These are phyloP conservation scores for Sebastes schlegelii DNA, from an alignment of 2,113 vertebrate species.

Conservation along the genomic window DNA sequence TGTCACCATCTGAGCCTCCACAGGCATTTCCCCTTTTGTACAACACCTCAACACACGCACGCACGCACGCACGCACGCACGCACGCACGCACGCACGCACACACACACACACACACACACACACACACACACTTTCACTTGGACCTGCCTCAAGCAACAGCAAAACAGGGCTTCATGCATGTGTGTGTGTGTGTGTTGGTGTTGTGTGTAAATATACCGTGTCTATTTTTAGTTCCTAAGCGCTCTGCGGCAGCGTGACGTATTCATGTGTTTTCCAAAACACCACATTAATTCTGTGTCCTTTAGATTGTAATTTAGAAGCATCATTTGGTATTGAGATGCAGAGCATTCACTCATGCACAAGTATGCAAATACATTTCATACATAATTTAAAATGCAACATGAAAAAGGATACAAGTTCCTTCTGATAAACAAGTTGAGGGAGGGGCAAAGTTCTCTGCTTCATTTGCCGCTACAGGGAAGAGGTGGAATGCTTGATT, in stretches of 20 bases:
- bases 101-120: conserved; percentile 35
- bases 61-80: conserved; percentile 32
- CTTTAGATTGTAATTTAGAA: conserved; percentile 43
- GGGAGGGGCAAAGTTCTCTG: conserved; percentile 11
- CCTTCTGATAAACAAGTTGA: conserved; percentile 45
- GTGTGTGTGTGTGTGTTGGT: conserved; percentile 41
- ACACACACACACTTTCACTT: conserved; percentile 39
- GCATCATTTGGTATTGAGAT: conserved; percentile 39
- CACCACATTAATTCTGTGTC: conserved; percentile 53
- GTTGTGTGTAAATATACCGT: conserved; percentile 1
- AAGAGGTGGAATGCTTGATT: conserved; percentile 43
- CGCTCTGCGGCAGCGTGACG: conserved; percentile 23
- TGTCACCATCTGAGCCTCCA: conserved; percentile 82
- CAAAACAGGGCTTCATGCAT: conserved; percentile 7
- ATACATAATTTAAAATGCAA: conserved; percentile 66
- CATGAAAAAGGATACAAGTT: conserved; percentile 62
- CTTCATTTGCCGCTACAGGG: conserved; percentile 6
- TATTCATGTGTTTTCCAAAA: conserved; percentile 38
- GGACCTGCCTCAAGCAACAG: conserved; percentile 37
- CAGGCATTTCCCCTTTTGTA: conserved; percentile 73
- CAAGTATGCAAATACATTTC: conserved; percentile 59
- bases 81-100: conserved; percentile 18
- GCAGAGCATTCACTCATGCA: conserved; percentile 37
- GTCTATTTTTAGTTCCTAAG: conserved; percentile 64
- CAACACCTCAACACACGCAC: conserved; percentile 49